Conservation (phyloP, 1,140 invertebrate species). For the Ips nitidus region DNA sequence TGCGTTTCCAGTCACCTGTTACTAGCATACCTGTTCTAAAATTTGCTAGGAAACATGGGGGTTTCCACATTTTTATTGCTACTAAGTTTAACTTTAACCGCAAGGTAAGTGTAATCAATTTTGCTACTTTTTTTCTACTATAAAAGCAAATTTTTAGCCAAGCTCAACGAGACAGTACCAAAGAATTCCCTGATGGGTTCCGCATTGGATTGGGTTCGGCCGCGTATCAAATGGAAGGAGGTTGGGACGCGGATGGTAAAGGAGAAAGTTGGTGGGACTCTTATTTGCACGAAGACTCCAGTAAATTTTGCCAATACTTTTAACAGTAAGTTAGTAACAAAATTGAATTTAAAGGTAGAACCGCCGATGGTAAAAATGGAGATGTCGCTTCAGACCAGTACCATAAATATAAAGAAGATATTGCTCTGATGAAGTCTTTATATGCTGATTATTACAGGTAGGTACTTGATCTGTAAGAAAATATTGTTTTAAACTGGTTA, state of each 20-base stretch:
- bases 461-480: conserved; percentile 18
- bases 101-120: background rate
- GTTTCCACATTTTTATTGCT: background rate
- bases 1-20: background rate
- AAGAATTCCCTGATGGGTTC: conserved; percentile 49
- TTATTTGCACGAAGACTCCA: conserved; percentile 7
- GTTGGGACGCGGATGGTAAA: conserved; percentile 52
- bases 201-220: conserved; percentile 45
- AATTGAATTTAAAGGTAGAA: conserved; percentile 25
- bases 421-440: conserved; percentile 54
- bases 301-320: background rate
- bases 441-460: conserved; percentile 54
- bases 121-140: background rate
- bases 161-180: conserved; percentile 5
- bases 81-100: background rate
- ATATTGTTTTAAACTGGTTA: background rate
- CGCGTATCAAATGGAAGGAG: conserved; percentile 53
- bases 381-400: conserved; percentile 54
- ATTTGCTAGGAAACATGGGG: background rate
- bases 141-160: too few species aligned
- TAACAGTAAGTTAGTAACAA: background rate
- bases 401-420: conserved; percentile 50
- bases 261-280: conserved; percentile 61
- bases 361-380: conserved; percentile 51
- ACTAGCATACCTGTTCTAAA: background rate